A percentile compares a stretch with the other conserved stretches of the same genome.
These are phyloP conservation scores for Serilophus lunatus DNA, from an alignment of 2,113 vertebrate genomes.

Conservation along the genomic window DNA sequence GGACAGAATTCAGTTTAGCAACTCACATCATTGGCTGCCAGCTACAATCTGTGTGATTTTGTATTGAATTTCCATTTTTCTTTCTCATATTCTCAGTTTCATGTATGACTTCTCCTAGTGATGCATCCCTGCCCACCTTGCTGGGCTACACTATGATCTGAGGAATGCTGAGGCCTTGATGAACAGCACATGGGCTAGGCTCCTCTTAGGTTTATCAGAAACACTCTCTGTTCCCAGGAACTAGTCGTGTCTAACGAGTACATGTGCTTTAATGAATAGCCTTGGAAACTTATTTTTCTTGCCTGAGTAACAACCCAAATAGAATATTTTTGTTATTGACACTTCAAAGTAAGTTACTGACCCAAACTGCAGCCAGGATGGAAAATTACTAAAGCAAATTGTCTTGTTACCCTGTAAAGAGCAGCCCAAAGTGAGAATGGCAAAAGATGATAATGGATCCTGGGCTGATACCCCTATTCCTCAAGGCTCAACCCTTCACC, in stretches of 20 bases:
- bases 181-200: background rate
- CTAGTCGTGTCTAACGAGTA: background rate
- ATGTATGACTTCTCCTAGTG: background rate
- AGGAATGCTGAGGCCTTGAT: background rate
- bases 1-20: background rate
- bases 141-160: background rate
- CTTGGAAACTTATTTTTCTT: background rate
- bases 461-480: background rate
- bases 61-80: background rate
- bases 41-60: background rate
- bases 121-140: background rate
- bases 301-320: background rate
- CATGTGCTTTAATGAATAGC: background rate
- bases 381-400: background rate
- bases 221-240: background rate
- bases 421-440: background rate
- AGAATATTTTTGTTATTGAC: background rate
- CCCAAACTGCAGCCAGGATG: background rate
- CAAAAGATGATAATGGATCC: background rate
- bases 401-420: background rate
- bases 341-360: background rate
- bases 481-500: background rate
- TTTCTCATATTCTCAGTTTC: background rate
- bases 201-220: background rate
- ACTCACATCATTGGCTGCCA: background rate